phyloP scores from a whole-genome alignment of 2,113 vertebrate genomes.

The Elgaria multicarinata region DNA sequence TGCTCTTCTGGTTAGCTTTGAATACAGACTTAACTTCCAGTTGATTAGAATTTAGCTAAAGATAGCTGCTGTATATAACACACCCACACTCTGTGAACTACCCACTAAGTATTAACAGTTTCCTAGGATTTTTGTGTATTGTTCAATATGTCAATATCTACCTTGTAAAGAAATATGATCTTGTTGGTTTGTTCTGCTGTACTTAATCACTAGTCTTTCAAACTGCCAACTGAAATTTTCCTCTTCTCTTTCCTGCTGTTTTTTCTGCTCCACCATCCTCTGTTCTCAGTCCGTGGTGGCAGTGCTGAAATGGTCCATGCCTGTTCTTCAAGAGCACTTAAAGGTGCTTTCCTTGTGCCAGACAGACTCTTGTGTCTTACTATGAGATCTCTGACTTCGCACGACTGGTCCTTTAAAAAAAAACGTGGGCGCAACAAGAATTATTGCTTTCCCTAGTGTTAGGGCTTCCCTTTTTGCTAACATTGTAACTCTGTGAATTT shows the following conservation, averaged over 20 bases:
- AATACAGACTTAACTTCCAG: not conserved
- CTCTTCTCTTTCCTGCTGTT: not conserved
- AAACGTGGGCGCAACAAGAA: not conserved
- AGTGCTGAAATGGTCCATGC: not conserved
- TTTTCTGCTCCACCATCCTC: not conserved
- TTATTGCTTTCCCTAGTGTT: not conserved
- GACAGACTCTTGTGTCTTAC: accelerated
- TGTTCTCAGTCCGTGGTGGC: not conserved
- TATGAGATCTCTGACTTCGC: not conserved
- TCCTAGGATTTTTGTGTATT: conserved; percentile 34
- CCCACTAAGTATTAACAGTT: conserved; percentile 24
- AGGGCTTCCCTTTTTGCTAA: not conserved
- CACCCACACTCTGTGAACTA: not conserved
- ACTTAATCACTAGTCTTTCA: conserved; percentile 33
- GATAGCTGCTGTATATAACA: not conserved
- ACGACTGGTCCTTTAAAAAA: not conserved
- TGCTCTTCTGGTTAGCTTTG: not conserved
- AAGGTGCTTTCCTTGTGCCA: not conserved
- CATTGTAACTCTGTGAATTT: not conserved
- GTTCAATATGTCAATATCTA: conserved; percentile 38
- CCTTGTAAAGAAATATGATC: conserved; percentile 2
- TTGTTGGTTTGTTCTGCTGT: not conserved
- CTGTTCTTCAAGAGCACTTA: not conserved
- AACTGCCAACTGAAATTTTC: conserved; percentile 27
- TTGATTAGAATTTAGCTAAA: not conserved